Evolutionary conservation across 2,797 vertebrate species (phyloP).

Genomic region (Antennarius maculatus): DNA sequence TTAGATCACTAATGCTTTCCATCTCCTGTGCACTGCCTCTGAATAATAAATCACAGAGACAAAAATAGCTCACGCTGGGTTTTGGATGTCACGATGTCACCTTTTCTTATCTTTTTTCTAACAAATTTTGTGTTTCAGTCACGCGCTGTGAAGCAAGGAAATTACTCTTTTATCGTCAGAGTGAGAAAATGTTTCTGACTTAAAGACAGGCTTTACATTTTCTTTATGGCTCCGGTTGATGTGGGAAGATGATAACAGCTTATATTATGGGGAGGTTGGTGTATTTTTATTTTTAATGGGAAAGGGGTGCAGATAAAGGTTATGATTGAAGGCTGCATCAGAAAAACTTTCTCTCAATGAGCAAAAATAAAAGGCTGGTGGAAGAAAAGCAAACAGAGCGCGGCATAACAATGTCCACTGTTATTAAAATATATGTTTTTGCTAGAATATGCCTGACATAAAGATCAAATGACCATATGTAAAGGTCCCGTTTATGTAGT

Average conservation of each 20-base stretch:
- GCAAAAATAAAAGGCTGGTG: neutral
- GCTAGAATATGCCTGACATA: neutral
- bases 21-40: constrained; percentile 3
- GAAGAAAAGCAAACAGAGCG: neutral
- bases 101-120: neutral
- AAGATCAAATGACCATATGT: neutral
- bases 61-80: constrained; percentile 4
- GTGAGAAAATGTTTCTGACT: neutral
- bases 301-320: constrained; percentile 1
- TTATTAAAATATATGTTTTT: neutral
- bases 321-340: constrained; percentile 8
- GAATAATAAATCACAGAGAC: neutral
- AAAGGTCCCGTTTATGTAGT: neutral
- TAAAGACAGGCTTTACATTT: neutral
- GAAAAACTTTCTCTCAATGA: neutral
- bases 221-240: neutral
- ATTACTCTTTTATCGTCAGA: neutral
- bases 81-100: neutral
- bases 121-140: neutral
- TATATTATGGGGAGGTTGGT: neutral
- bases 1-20: neutral
- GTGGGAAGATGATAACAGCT: neutral
- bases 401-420: no score
- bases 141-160: neutral
- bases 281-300: neutral